A percentile compares a stretch with the other conserved stretches of the same genome.
Conservation (phyloP, 2,113 vertebrate species). For the Numida meleagris region DNA sequence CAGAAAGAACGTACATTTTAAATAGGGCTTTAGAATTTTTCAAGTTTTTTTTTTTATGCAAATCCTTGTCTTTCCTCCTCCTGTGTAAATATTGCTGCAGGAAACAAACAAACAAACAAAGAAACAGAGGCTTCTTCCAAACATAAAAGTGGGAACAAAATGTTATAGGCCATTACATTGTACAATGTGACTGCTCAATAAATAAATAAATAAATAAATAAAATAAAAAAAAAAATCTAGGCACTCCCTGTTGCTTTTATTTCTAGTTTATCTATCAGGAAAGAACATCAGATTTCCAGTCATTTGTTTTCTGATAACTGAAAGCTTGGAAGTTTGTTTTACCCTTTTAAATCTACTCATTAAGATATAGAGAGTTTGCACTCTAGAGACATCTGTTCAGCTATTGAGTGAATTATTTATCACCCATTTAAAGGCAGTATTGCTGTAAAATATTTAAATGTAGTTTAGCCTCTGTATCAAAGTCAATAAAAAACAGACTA, state of each 20-base stretch:
- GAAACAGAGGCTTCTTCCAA: not conserved
- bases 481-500: conserved; percentile 7
- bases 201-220: not conserved
- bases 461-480: conserved; percentile 47
- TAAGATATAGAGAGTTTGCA: not conserved
- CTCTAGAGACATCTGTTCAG: conserved; percentile 36
- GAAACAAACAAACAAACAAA: too few species aligned
- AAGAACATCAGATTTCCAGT: conserved; percentile 5
- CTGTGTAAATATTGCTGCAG: not conserved
- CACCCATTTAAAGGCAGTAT: not conserved
- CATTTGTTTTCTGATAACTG: conserved; percentile 7
- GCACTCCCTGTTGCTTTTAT: not conserved
- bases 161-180: not conserved
- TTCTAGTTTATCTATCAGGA: not conserved
- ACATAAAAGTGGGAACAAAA: not conserved
- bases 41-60: not conserved
- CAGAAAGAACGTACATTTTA: not conserved
- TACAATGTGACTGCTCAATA: not conserved
- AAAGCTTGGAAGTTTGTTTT: conserved; percentile 45
- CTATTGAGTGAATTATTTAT: conserved; percentile 64
- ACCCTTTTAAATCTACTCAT: conserved; percentile 30
- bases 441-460: conserved; percentile 37
- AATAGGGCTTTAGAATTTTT: not conserved
- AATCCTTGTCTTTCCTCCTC: not conserved
- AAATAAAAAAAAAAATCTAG: not conserved